Conservation (phyloP, 2,888 invertebrate species). For the Melinaea menophilus region DNA sequence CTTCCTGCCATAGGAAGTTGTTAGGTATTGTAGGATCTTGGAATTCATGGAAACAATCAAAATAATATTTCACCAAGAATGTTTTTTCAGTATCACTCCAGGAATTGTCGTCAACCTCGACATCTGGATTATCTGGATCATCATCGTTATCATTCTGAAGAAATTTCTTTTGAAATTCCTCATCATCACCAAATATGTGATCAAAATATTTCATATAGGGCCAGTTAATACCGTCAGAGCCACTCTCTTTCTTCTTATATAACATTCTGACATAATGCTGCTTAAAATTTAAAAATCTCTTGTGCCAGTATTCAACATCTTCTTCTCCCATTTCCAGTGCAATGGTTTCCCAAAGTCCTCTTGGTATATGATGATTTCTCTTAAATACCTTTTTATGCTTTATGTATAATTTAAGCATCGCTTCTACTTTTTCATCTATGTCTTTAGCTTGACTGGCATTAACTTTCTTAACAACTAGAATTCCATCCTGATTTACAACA, state of each 20-base stretch:
- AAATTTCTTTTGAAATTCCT: constrained; percentile 50
- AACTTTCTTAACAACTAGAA: constrained; percentile 44
- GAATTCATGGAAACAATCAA: constrained; percentile 66
- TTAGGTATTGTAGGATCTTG: constrained; percentile 62
- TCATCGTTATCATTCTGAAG: constrained; percentile 10
- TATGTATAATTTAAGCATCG: constrained; percentile 57
- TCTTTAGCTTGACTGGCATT: constrained; percentile 30
- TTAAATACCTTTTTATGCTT: constrained; percentile 53
- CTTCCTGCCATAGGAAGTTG: constrained; percentile 66
- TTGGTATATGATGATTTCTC: constrained; percentile 47
- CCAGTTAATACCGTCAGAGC: constrained; percentile 52
- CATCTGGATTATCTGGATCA: constrained; percentile 12
- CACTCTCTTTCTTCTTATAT: constrained; percentile 46
- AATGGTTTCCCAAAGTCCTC: constrained; percentile 62
- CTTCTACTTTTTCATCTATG: constrained; percentile 53
- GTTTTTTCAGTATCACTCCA: constrained; percentile 61
- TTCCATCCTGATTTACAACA: constrained; percentile 36
- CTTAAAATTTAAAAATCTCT: constrained; percentile 63
- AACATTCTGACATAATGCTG: constrained; percentile 62
- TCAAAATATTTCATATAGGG: constrained; percentile 62
- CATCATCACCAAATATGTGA: constrained; percentile 57
- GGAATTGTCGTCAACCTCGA: constrained; percentile 26
- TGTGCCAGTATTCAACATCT: constrained; percentile 65
- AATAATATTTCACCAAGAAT: constrained; percentile 62
- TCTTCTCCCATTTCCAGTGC: constrained; percentile 59